Conservation (phyloP, 2,888 invertebrate species). For the Autographa pulchrina region DNA sequence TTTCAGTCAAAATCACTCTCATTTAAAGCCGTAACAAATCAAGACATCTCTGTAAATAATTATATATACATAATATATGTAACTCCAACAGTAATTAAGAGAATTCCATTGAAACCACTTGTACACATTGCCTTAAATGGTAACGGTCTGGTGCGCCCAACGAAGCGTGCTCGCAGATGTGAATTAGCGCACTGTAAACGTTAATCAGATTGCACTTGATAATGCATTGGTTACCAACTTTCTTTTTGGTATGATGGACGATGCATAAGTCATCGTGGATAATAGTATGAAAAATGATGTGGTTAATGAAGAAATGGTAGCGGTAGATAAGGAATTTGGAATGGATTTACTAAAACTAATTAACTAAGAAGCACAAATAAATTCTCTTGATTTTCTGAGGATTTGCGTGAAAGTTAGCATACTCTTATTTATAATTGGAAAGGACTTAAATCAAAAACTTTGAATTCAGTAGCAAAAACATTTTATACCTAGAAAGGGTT, state of each 20-base stretch:
- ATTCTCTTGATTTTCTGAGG: neutral
- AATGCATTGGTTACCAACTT: conserved; percentile 50
- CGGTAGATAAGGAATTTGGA: neutral
- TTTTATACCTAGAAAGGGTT: no score
- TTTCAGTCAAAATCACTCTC: neutral
- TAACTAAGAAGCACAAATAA: neutral
- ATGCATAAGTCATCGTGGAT: neutral
- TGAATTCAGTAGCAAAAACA: no score
- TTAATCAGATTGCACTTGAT: conserved; percentile 53
- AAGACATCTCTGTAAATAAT: neutral
- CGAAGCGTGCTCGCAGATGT: conserved; percentile 52
- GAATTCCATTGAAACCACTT: conserved; percentile 19
- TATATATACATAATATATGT: neutral
- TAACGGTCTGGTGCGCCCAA: conserved; percentile 42
- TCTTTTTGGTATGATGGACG: conserved; percentile 34
- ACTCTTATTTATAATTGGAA: no score
- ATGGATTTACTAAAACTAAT: neutral
- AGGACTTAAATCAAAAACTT: no score
- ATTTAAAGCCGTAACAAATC: neutral
- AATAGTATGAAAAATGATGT: conserved; percentile 7
- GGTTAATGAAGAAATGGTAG: neutral
- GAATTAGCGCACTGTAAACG: conserved; percentile 49
- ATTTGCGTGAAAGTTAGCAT: no score
- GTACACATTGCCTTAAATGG: conserved; percentile 43
- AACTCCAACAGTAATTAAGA: conserved; percentile 7